Evolutionary conservation across 2,113 vertebrate genomes (phyloP), one percentile per base, ranked within the genome.

Genomic region (Lagopus leucura): DNA sequence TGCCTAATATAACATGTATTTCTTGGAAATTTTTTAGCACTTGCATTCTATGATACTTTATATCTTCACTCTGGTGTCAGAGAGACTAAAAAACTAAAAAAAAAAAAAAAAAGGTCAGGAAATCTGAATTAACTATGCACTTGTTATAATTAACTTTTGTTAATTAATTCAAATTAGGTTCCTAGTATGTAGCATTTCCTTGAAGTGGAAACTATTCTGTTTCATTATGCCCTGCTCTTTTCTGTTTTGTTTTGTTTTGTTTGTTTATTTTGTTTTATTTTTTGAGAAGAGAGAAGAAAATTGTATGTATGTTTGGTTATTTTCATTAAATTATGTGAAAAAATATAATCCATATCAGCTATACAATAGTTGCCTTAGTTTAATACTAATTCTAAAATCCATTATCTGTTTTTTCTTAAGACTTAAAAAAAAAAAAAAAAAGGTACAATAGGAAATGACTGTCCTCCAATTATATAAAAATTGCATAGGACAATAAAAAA

Each of bases 381-480:
- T 78, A 43, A 72, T 89, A 81, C 79, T 34, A 84, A 5, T 45
- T 75, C 10, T 11, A 93, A 87, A 75, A 82, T 73, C 19, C 82
- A 28, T 32, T 57, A 11, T 32, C 55, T 32, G 6, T 75, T 87
- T 87, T 78, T 13, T 52, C 32, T 61, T 61, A 65, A 72, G 19
- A 79, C 9, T 82, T 63, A 87, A 89, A 89, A 34, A 77, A 77
- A 70, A 71, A 87, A 89, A 89, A 34, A 77, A 77, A 70, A 71
- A 28, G 32, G 16, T 85, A 13, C 8, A 75, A 34, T 30, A 78
- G 45, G 11, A 18, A 85, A 57, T 5, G 7, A 15, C 15, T 75
- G 10, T 75, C 30, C 50, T 81, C 16, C 10, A 78, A 14, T 55
- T 67, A 64, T 21, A 64, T 64, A 3, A 36, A 75, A 80, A 55